Percentiles rank a stretch among this genome's conserved stretches.
Evolutionary conservation across 1,140 invertebrate species (phyloP).

Genomic region (Drosophila asahinai): DNA sequence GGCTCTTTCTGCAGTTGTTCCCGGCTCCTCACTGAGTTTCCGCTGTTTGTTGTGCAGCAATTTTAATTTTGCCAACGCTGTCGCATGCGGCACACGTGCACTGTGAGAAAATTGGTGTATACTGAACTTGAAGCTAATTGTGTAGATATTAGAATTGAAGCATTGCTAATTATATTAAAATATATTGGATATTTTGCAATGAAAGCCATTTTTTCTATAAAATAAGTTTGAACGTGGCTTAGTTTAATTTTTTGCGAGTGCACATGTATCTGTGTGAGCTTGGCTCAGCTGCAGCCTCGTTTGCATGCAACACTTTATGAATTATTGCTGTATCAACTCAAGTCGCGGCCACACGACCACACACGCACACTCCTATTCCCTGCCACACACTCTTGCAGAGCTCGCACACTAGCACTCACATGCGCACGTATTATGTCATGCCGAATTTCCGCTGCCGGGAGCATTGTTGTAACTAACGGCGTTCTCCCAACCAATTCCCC

Average conservation of each 20-base stretch:
- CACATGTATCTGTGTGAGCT: conserved; percentile 41
- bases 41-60: conserved; percentile 82
- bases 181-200: no score
- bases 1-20: conserved; percentile 33
- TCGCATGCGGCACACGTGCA: conserved; percentile 61
- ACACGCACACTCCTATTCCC: conserved; percentile 34
- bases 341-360: conserved; percentile 67
- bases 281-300: conserved; percentile 78
- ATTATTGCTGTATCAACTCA: conserved; percentile 84
- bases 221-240: no score
- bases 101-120: not conserved
- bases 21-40: conserved; percentile 77
- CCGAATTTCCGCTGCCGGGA: conserved; percentile 81
- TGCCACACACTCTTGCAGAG: conserved; percentile 12
- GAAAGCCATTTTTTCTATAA: no score
- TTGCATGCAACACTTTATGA: conserved; percentile 85
- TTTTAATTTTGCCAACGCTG: conserved; percentile 82
- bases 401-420: conserved; percentile 38
- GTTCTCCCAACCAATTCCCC: conserved; percentile 42
- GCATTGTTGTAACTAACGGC: conserved; percentile 80
- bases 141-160: no score
- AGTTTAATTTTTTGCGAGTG: not conserved
- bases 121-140: no score
- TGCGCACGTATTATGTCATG: conserved; percentile 81
- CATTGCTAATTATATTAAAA: no score